Conservation (phyloP, 2,888 invertebrate species). For the Balanococcus diminutus region DNA sequence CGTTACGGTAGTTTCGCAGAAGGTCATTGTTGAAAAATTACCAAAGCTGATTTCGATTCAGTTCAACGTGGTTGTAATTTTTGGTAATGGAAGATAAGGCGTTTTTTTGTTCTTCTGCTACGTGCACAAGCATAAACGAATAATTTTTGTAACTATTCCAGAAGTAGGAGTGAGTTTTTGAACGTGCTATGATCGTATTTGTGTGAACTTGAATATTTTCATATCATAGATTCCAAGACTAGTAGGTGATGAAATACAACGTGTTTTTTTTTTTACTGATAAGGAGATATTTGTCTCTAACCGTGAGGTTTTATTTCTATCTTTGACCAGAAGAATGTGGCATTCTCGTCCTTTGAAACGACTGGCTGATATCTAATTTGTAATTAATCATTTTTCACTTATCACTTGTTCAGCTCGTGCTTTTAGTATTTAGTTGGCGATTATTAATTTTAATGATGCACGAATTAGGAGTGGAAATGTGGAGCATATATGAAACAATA, state of each 20-base stretch:
- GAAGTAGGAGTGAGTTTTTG: not conserved
- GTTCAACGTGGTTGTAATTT: not conserved
- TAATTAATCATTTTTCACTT: too few species aligned
- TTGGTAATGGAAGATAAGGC: not conserved
- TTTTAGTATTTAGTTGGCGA: too few species aligned
- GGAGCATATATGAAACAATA: too few species aligned
- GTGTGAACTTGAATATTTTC: not conserved
- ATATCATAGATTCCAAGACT: not conserved
- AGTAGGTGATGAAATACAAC: not conserved
- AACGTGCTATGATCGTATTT: not conserved
- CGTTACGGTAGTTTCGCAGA: constrained; percentile 5
- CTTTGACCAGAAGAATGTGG: too few species aligned
- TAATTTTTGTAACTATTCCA: not conserved
- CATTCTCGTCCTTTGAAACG: too few species aligned
- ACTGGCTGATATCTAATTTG: too few species aligned
- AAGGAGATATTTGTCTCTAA: too few species aligned
- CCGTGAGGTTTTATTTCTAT: too few species aligned
- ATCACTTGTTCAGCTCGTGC: too few species aligned
- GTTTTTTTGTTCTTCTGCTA: not conserved
- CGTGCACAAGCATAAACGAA: not conserved
- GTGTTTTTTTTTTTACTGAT: not conserved
- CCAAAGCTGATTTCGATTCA: not conserved
- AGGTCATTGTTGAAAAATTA: not conserved
- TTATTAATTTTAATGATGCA: too few species aligned
- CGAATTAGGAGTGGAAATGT: too few species aligned